phyloP scores from a whole-genome alignment of 2,888 invertebrate genomes.

The Hirudinaria manillensis region DNA sequence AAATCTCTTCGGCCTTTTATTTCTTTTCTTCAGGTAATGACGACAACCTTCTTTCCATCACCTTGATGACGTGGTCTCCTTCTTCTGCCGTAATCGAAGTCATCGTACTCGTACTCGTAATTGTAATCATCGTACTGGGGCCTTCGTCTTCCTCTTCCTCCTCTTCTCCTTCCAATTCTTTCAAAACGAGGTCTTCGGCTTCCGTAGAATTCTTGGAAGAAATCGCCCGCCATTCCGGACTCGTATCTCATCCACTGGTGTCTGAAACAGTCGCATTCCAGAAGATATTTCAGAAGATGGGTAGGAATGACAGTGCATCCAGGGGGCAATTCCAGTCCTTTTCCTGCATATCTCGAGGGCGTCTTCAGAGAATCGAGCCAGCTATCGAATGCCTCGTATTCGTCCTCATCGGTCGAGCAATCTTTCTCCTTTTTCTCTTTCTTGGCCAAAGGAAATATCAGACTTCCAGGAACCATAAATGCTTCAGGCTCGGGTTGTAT shows the following conservation, averaged over 20 bases:
- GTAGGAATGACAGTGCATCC: not conserved
- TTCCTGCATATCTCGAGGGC: not conserved
- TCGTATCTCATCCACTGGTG: not conserved
- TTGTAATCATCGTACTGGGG: too few species aligned
- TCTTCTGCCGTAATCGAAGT: too few species aligned
- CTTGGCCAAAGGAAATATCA: too few species aligned
- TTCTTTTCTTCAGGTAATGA: too few species aligned
- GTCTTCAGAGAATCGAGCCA: not conserved
- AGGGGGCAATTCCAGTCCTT: not conserved
- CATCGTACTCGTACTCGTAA: too few species aligned
- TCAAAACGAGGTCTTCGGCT: constrained; percentile 1
- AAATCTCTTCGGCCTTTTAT: too few species aligned
- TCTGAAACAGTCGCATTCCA: not conserved
- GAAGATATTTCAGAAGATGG: not conserved
- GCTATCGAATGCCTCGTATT: not conserved
- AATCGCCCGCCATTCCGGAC: not conserved
- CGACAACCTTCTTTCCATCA: too few species aligned
- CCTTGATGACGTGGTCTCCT: too few species aligned
- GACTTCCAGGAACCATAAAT: not conserved
- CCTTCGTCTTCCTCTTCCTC: too few species aligned
- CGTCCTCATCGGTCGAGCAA: not conserved
- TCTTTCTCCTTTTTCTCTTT: not conserved
- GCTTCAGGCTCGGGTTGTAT: not conserved
- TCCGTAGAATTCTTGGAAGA: constrained; percentile 7
- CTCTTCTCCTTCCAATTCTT: not conserved